Percentiles rank a stretch among this genome's conserved stretches.
Evolutionary conservation across 1,140 invertebrate species (phyloP).

Genomic region (Temnothorax longispinosus): DNA sequence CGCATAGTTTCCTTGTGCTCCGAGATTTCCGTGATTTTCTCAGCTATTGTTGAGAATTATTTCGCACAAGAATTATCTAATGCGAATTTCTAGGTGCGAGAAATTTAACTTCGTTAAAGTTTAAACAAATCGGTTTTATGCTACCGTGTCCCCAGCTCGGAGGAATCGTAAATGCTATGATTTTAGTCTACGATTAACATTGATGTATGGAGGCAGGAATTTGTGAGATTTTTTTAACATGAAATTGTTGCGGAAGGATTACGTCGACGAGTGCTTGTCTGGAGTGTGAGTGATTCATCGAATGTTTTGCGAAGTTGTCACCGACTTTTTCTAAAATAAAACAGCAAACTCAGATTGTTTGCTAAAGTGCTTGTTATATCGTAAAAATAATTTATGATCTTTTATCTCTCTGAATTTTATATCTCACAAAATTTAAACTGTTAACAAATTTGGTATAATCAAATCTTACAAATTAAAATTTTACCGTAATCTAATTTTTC

Average conservation of each 20-base stretch:
- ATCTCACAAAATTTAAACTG: not conserved
- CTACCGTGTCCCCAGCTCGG: not conserved
- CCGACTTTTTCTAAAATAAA: slow-evolving; percentile 48
- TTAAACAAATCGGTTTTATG: not conserved
- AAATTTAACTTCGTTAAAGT: not conserved
- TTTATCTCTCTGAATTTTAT: not conserved
- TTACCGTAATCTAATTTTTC: not conserved
- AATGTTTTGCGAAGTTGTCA: slow-evolving; percentile 31
- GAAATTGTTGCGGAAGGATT: not conserved
- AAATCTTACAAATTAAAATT: not conserved
- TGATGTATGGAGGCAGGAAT: not conserved
- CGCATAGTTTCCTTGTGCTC: not conserved
- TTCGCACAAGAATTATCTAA: not conserved
- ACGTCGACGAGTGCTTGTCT: slow-evolving; percentile 1
- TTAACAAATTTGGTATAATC: not conserved
- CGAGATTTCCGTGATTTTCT: not conserved
- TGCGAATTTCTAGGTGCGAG: not conserved
- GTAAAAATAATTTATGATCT: slow-evolving; percentile 18
- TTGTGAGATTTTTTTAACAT: not conserved
- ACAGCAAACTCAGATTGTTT: slow-evolving; percentile 1
- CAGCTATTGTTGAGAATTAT: not conserved
- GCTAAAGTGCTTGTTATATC: not conserved
- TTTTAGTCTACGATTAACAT: not conserved
- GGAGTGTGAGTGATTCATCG: slow-evolving; percentile 45
- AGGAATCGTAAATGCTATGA: not conserved